Conservation (phyloP, 2,888 invertebrate species). For the Acronicta psi region DNA sequence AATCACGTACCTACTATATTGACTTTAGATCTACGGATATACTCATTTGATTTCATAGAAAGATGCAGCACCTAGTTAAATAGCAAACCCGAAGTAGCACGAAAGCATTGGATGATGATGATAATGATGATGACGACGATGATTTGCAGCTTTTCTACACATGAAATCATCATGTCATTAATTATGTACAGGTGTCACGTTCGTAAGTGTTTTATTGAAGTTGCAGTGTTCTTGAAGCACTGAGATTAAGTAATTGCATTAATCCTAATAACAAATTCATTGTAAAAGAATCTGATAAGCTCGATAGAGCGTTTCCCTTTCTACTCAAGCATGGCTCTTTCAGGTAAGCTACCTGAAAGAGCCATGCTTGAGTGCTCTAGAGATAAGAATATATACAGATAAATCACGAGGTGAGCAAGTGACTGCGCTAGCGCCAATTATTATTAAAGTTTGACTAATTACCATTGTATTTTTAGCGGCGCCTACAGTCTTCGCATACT, state of each 20-base stretch:
- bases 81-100: too few species aligned
- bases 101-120: too few species aligned
- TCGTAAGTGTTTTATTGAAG: conserved; percentile 27
- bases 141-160: not conserved
- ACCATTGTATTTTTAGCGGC: conserved; percentile 43
- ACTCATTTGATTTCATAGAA: too few species aligned
- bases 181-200: not conserved
- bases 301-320: conserved; percentile 5
- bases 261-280: conserved; percentile 16
- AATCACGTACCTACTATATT: too few species aligned
- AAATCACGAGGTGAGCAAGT: conserved; percentile 13
- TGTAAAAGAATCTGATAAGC: not conserved
- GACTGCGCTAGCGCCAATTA: conserved; percentile 21
- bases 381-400: conserved; percentile 7
- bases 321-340: conserved; percentile 1
- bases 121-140: not conserved
- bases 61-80: too few species aligned
- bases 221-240: conserved; percentile 13
- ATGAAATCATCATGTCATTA: conserved; percentile 2
- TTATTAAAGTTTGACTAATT: conserved; percentile 48
- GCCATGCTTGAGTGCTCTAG: conserved; percentile 2
- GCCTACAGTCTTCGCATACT: conserved; percentile 40
- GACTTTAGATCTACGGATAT: too few species aligned
- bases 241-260: conserved; percentile 12
- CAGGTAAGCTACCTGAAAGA: too few species aligned